These are phyloP conservation scores for Phymorhynchus buccinoides DNA, from an alignment of 1,140 invertebrate species.

Conservation along the genomic window DNA sequence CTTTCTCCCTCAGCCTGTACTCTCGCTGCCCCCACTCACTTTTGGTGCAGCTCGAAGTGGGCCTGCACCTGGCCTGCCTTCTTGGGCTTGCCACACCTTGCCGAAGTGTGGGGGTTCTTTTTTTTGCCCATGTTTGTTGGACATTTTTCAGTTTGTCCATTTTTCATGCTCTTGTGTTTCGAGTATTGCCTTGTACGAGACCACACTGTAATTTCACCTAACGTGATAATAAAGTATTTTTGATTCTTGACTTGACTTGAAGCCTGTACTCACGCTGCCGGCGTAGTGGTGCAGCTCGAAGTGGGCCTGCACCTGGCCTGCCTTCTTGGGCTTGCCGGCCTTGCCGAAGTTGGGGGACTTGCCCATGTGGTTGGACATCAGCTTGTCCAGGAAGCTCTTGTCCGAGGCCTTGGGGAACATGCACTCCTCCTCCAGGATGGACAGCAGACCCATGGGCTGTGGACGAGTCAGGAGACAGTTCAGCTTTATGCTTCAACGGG, in stretches of 20 bases:
- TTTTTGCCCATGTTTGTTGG: conserved; percentile 99
- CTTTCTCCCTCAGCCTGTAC: too few species aligned
- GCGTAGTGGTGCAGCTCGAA: conserved; percentile 99
- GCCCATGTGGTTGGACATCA: conserved; percentile 98
- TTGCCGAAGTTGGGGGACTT: conserved; percentile 98
- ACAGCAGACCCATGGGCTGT: conserved; percentile 96
- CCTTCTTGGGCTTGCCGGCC: conserved; percentile 96
- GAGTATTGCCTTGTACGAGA: too few species aligned
- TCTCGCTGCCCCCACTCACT: conserved; percentile 97
- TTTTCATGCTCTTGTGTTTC: too few species aligned
- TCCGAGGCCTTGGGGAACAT: conserved; percentile 89
- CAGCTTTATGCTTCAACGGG: too few species aligned
- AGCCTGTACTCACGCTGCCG: conserved; percentile 84
- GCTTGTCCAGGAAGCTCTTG: conserved; percentile 95
- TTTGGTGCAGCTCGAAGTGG: conserved; percentile 99
- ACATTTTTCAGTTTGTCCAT: conserved; percentile 98
- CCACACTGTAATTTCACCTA: too few species aligned
- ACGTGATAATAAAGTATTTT: too few species aligned
- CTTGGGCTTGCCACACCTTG: conserved; percentile 97
- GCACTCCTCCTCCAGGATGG: conserved; percentile 97
- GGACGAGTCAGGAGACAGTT: too few species aligned
- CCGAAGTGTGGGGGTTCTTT: conserved; percentile 95
- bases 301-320: conserved; percentile 94
- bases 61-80: conserved; percentile 93
- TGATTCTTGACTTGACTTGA: not conserved